A percentile compares a stretch with the other conserved stretches of the same genome.
These are phyloP conservation scores for Diadegma fenestrale DNA, from an alignment of 2,888 invertebrate species.

Conservation along the genomic window DNA sequence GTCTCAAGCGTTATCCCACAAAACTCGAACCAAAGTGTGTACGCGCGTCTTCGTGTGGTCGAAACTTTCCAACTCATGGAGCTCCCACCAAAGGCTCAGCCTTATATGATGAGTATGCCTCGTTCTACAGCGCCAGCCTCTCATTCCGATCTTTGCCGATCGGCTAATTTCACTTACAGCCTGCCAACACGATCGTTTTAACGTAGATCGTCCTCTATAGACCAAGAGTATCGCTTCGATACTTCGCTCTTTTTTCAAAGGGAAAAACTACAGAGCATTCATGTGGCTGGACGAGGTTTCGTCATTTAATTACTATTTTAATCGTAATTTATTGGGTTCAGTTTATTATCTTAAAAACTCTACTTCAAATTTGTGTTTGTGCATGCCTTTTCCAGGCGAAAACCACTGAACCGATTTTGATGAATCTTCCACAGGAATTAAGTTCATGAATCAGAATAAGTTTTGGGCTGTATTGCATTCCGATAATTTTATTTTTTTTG, in stretches of 20 bases:
- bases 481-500: no score
- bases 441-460: no score
- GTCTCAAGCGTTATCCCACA: slow-evolving; percentile 69
- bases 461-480: no score
- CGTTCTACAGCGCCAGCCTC: slow-evolving; percentile 68
- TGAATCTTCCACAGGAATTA: no score
- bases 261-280: not conserved
- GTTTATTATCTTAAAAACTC: no score
- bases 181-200: slow-evolving; percentile 71
- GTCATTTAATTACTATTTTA: no score
- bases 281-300: not conserved
- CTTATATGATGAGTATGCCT: slow-evolving; percentile 76
- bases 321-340: no score
- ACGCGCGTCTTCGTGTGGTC: slow-evolving; percentile 71
- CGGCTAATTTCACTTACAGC: slow-evolving; percentile 75
- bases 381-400: no score
- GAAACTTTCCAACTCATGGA: slow-evolving; percentile 83
- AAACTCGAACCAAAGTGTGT: slow-evolving; percentile 42
- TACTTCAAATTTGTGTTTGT: no score
- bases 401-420: no score
- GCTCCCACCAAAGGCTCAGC: slow-evolving; percentile 77
- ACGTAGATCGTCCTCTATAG: slow-evolving; percentile 72
- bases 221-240: not conserved
- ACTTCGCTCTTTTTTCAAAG: not conserved
- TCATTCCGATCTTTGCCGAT: slow-evolving; percentile 71